These are phyloP conservation scores for Agonopterix arenella DNA, from an alignment of 2,888 invertebrate species.

Conservation along the genomic window DNA sequence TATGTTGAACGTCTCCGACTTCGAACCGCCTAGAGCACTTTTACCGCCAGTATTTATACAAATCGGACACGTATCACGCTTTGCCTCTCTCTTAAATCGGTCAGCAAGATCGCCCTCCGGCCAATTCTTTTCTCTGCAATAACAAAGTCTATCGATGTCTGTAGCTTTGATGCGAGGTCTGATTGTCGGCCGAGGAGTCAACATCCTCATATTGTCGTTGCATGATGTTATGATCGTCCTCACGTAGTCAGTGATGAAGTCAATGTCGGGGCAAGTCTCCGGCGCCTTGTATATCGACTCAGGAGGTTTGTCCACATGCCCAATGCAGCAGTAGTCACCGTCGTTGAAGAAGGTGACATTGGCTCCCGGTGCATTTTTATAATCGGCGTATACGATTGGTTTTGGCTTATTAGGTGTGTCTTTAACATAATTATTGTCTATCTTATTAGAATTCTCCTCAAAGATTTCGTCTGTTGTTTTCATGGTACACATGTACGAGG, in stretches of 20 bases:
- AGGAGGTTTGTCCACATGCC: slow-evolving; percentile 57
- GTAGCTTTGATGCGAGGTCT: slow-evolving; percentile 59
- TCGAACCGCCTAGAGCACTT: neutral
- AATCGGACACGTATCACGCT: slow-evolving; percentile 48
- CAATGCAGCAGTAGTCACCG: slow-evolving; percentile 58
- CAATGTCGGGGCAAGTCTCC: slow-evolving; percentile 56
- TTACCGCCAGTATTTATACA: slow-evolving; percentile 40
- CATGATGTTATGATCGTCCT: slow-evolving; percentile 62
- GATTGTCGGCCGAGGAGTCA: slow-evolving; percentile 59
- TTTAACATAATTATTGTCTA: slow-evolving; percentile 33
- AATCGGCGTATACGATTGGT: slow-evolving; percentile 49
- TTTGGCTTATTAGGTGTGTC: slow-evolving; percentile 43
- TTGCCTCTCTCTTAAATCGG: slow-evolving; percentile 47
- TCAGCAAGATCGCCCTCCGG: slow-evolving; percentile 52
- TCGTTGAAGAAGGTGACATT: slow-evolving; percentile 56
- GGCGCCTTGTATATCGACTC: slow-evolving; percentile 52
- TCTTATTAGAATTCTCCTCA: slow-evolving; percentile 48
- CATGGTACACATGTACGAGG: slow-evolving; percentile 62
- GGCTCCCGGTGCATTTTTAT: slow-evolving; percentile 57
- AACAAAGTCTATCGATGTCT: slow-evolving; percentile 61
- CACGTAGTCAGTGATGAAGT: slow-evolving; percentile 60
- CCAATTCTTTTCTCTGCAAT: slow-evolving; percentile 59
- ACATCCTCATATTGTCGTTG: slow-evolving; percentile 68
- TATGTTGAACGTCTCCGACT: slow-evolving; percentile 44
- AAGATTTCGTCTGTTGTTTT: slow-evolving; percentile 60